Evolutionary conservation across 2,113 vertebrate species (phyloP).

Genomic region (Indicator maculatus): DNA sequence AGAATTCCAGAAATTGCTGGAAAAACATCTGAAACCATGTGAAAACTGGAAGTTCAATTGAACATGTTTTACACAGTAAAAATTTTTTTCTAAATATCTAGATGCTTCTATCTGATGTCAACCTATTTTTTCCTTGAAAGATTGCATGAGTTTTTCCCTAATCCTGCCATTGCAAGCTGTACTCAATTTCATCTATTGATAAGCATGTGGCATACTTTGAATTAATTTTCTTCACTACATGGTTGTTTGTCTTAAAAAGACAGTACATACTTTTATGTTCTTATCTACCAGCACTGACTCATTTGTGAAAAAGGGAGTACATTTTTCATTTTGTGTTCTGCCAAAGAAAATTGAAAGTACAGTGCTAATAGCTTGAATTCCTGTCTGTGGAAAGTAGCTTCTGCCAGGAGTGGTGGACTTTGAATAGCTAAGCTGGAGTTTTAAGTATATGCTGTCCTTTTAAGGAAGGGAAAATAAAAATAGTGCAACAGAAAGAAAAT

Average conservation of each 20-base stretch:
- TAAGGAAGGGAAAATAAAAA: neutral
- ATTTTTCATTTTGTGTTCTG: neutral
- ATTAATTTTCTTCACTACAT: constrained; percentile 51
- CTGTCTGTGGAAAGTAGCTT: neutral
- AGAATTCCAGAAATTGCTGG: neutral
- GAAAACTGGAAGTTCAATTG: neutral
- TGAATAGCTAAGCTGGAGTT: neutral
- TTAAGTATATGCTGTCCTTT: constrained; percentile 75
- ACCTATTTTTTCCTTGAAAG: constrained; percentile 14
- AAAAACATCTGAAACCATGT: neutral
- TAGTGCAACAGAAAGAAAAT: neutral
- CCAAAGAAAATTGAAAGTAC: neutral
- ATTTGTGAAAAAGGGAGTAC: neutral
- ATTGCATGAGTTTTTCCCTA: constrained; percentile 62
- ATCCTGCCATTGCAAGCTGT: constrained; percentile 42
- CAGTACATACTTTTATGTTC: constrained; percentile 51
- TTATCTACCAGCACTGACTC: constrained; percentile 11
- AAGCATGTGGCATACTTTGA: constrained; percentile 59
- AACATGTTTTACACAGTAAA: neutral
- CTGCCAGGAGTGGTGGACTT: constrained; percentile 20
- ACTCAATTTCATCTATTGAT: constrained; percentile 53
- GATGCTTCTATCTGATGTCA: neutral
- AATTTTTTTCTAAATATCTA: neutral
- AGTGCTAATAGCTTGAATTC: neutral
- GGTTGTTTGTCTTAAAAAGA: constrained; percentile 68